Evolutionary conservation across 92 coral and sea anemone genomes (phyloP), one percentile per base, ranked within the genome.

Genomic region (Porites lobata): DNA sequence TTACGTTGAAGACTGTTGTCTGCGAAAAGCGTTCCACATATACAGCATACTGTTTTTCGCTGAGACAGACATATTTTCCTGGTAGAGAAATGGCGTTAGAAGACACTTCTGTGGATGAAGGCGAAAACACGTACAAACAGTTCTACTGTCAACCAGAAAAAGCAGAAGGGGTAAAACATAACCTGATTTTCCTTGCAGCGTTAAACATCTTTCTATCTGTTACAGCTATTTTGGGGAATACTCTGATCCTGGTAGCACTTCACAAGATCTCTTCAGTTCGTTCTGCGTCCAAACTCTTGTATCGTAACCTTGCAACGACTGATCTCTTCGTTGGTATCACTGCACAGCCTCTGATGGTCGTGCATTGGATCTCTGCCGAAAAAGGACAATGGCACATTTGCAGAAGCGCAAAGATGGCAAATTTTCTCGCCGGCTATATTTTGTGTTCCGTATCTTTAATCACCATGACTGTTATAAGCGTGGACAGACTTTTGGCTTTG

Each of bases 401-500:
- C 15, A 10, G 61, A 10, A 14, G 11, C 61, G 15, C 61, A 56
- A 9, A 9, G 14, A 14, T 56, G 1, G 14, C 17, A 56, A 56
- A 14, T 56, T 56, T 56, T 14, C 15, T 56, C 11, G 61, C 61
- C 13, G 61, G 61, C 17, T 56, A 10, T 56, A 14, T 68, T 15
- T 29, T 68, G 47, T 20, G 29, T 75, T 75, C 43, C 12, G 66
- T 76, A 3, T 76, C 66, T 24, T 17, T 76, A 12, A 11, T 76
- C 4, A 76, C 81, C n/a, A 12, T 76, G 65, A 76, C 81, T 20
- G 66, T 38, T n/a, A 54, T 76, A 76, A 56, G 81, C 81, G 62
- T 81, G 10, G 75, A 81, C 76, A 43, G 85, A 43, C 75, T 65
- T 54, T 24, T 81, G 1, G 77, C 59, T 6, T n/a, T 81, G 0